Conservation (phyloP, 1,140 invertebrate species). For the Whitmania pigra region DNA sequence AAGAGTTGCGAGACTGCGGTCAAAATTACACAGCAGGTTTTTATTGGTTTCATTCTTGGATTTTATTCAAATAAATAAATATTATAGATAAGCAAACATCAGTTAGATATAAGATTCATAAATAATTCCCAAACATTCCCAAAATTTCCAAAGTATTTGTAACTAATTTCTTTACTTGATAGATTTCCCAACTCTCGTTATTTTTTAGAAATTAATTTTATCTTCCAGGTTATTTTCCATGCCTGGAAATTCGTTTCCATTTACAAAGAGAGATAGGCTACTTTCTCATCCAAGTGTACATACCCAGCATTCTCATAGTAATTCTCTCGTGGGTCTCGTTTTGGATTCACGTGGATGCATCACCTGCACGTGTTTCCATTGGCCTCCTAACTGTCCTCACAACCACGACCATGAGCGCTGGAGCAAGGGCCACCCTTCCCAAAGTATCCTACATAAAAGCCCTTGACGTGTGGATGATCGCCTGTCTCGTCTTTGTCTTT, state of each 20-base stretch:
- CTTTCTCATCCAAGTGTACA: conserved; percentile 75
- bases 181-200: too few relatives aligned
- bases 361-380: conserved; percentile 21
- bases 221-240: conserved; percentile 48
- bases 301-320: conserved; percentile 62
- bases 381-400: conserved; percentile 14
- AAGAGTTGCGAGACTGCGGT: not conserved
- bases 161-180: too few relatives aligned
- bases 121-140: too few relatives aligned
- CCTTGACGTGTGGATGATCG: conserved; percentile 84
- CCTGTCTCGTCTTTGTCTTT: conserved; percentile 82
- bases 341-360: conserved; percentile 20
- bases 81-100: too few relatives aligned
- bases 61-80: too few relatives aligned
- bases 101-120: too few relatives aligned
- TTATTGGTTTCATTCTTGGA: too few relatives aligned
- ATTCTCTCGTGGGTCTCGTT: conserved; percentile 21
- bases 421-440: not conserved
- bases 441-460: conserved; percentile 56
- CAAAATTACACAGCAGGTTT: conserved; percentile 19
- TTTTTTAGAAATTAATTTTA: conserved; percentile 5
- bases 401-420: conserved; percentile 8
- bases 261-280: conserved; percentile 58
- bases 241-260: conserved; percentile 64
- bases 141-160: too few relatives aligned